Evolutionary conservation across 64 coral and sea anemone species (phyloP).

Genomic region (Montipora efflorescens): DNA sequence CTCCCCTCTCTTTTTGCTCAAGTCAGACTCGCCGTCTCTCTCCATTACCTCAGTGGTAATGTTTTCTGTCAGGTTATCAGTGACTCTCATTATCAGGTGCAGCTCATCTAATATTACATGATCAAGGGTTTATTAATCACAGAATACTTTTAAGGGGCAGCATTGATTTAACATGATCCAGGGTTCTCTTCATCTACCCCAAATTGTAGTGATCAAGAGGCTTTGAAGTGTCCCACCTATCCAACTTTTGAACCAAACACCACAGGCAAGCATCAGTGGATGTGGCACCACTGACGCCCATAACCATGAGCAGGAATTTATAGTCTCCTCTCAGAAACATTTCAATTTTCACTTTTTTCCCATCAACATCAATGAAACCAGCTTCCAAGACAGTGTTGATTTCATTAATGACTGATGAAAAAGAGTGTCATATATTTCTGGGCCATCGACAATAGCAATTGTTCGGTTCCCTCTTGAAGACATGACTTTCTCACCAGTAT

Average conservation of each 20-base stretch:
- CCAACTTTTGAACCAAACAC: constrained; percentile 32
- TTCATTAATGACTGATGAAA: constrained; percentile 27
- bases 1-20: not conserved
- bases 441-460: constrained; percentile 67
- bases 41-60: not conserved
- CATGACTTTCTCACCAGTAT: constrained; percentile 49
- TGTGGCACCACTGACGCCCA: not conserved
- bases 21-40: not conserved
- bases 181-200: not conserved
- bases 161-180: too few relatives aligned
- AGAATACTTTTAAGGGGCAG: too few relatives aligned
- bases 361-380: constrained; percentile 30
- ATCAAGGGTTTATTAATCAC: too few relatives aligned
- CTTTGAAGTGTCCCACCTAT: constrained; percentile 8
- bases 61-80: not conserved
- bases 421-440: constrained; percentile 49
- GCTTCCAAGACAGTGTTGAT: constrained; percentile 56
- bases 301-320: constrained; percentile 37
- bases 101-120: not conserved
- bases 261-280: constrained; percentile 31
- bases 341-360: constrained; percentile 23
- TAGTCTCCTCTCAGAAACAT: constrained; percentile 31
- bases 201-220: constrained; percentile 5
- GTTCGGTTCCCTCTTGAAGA: constrained; percentile 64
- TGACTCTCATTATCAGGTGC: not conserved